Evolutionary conservation across 2,888 invertebrate species (phyloP).

Genomic region (Alcis repandata): DNA sequence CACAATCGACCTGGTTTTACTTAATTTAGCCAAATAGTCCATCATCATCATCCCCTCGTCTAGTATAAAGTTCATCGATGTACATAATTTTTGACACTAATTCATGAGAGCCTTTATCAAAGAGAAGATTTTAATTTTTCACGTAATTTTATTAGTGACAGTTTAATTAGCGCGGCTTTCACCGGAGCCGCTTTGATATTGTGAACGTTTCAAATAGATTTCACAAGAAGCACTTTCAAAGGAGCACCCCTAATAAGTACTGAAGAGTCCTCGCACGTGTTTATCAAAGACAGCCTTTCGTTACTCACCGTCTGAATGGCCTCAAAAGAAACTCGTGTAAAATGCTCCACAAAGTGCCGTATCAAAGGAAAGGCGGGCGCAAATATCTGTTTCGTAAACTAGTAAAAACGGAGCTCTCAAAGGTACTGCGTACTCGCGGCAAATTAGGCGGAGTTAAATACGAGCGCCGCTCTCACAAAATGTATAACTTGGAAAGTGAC

Average conservation of each 20-base stretch:
- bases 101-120: constrained; percentile 64
- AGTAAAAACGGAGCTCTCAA: constrained; percentile 86
- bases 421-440: constrained; percentile 84
- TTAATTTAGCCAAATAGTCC: constrained; percentile 16
- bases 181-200: constrained; percentile 83
- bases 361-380: constrained; percentile 86
- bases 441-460: constrained; percentile 86
- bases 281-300: constrained; percentile 87
- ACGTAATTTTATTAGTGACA: constrained; percentile 85
- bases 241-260: constrained; percentile 87
- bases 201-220: constrained; percentile 86
- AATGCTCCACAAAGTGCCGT: constrained; percentile 87
- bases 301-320: constrained; percentile 87
- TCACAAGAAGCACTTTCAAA: constrained; percentile 85
- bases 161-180: constrained; percentile 86
- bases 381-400: constrained; percentile 87
- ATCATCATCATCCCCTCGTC: too few relatives aligned
- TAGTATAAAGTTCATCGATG: constrained; percentile 22
- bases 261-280: constrained; percentile 87
- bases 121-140: constrained; percentile 80
- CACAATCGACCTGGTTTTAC: constrained; percentile 28
- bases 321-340: constrained; percentile 87
- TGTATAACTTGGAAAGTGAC: constrained; percentile 82
- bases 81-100: constrained; percentile 52
- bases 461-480: constrained; percentile 80